phyloP scores from a whole-genome alignment of 2,113 vertebrate genomes.

The Chauna torquata region DNA sequence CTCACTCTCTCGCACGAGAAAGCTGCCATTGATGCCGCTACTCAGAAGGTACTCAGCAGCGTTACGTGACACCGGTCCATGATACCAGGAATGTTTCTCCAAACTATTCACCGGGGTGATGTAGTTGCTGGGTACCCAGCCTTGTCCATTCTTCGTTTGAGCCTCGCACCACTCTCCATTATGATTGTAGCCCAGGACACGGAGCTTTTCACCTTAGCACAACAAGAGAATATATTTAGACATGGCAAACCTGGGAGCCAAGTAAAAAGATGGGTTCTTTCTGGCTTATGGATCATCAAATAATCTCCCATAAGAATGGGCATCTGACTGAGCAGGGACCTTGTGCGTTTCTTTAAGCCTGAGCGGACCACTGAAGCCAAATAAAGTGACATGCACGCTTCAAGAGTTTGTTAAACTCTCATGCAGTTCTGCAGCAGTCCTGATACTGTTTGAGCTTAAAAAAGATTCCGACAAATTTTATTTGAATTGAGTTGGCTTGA shows the following conservation, averaged over 20 bases:
- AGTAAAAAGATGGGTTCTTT: background rate
- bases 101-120: slow-evolving; percentile 87
- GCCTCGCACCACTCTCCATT: slow-evolving; percentile 90
- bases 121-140: slow-evolving; percentile 89
- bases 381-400: background rate
- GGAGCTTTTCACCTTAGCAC: slow-evolving; percentile 83
- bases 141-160: slow-evolving; percentile 86
- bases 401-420: background rate
- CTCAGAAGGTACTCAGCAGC: slow-evolving; percentile 86
- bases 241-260: background rate
- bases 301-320: background rate
- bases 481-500: background rate
- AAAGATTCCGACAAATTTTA: background rate
- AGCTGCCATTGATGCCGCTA: slow-evolving; percentile 87
- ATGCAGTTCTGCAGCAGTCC: background rate
- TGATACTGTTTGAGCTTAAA: background rate
- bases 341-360: background rate
- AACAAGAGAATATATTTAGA: background rate
- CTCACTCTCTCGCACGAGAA: slow-evolving; percentile 85
- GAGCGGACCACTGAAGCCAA: background rate
- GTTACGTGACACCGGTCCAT: slow-evolving; percentile 83
- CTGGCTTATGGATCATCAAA: background rate
- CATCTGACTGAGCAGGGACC: background rate
- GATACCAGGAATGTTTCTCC: slow-evolving; percentile 89
- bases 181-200: slow-evolving; percentile 87